phyloP scores from a whole-genome alignment of 2,797 vertebrate species.

The Lepidocolaptes lacrymiger region DNA sequence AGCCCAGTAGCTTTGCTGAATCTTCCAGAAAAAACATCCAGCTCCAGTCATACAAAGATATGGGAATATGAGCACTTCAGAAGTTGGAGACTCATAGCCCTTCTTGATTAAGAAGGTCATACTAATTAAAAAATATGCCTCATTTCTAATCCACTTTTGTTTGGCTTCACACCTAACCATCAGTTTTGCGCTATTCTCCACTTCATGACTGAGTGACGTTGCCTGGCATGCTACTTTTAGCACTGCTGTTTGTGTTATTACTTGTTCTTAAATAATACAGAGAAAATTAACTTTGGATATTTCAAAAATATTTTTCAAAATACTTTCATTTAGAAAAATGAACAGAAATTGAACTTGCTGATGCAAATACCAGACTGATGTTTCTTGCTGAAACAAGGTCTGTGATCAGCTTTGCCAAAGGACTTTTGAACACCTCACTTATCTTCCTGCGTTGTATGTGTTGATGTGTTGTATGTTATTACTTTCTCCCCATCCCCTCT shows the following conservation, averaged over 20 bases:
- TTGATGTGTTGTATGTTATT: not conserved
- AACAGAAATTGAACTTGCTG: not conserved
- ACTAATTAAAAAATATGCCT: not conserved
- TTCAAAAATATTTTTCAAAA: not conserved
- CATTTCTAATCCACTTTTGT: not conserved
- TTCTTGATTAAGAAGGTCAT: not conserved
- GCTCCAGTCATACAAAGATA: not conserved
- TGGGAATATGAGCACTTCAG: not conserved
- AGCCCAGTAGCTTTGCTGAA: constrained; percentile 12
- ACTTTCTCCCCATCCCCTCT: not conserved
- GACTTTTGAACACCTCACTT: not conserved
- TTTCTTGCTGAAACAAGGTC: not conserved
- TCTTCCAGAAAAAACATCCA: constrained; percentile 52
- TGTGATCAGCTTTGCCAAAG: not conserved
- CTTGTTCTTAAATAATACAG: not conserved
- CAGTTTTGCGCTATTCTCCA: not conserved
- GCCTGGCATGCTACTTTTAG: not conserved
- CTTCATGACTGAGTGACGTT: not conserved
- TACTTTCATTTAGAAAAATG: not conserved
- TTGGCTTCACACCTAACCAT: not conserved
- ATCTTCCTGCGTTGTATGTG: not conserved
- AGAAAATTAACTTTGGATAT: not conserved
- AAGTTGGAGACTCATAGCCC: not conserved
- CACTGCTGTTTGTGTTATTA: not conserved
- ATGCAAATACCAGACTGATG: not conserved